Percentiles rank a stretch among this genome's conserved stretches.
phyloP scores from a whole-genome alignment of 2,113 vertebrate genomes.

The Tretioscincus oriximinensis region DNA sequence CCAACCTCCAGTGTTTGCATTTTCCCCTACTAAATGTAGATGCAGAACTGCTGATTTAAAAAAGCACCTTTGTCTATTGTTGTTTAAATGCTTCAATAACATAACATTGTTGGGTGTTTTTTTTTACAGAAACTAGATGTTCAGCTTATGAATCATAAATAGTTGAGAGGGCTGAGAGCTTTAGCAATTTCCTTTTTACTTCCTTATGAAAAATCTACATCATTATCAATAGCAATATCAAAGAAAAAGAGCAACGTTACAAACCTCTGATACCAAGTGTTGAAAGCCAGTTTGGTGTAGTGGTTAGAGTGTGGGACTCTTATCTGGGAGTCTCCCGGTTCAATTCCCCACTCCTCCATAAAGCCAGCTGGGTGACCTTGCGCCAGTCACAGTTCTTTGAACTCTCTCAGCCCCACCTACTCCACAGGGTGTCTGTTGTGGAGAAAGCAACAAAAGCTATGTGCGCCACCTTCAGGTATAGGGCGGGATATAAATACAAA shows the following conservation, averaged over 20 bases:
- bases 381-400: too few relatives aligned
- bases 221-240: constrained; percentile 45
- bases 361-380: too few relatives aligned
- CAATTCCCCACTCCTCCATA: too few relatives aligned
- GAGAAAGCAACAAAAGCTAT: too few relatives aligned
- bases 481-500: too few relatives aligned
- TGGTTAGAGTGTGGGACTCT: too few relatives aligned
- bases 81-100: constrained; percentile 31
- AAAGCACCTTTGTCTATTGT: constrained; percentile 21
- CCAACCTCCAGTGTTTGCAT: constrained; percentile 47
- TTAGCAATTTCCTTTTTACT: constrained; percentile 43
- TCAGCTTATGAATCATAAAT: constrained; percentile 35
- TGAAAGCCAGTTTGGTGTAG: too few relatives aligned
- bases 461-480: too few relatives aligned
- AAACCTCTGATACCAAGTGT: constrained; percentile 29
- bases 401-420: too few relatives aligned
- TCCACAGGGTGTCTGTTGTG: too few relatives aligned
- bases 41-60: constrained; percentile 37
- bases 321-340: too few relatives aligned
- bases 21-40: constrained; percentile 42
- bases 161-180: constrained; percentile 50
- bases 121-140: constrained; percentile 42
- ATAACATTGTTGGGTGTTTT: neutral
- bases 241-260: constrained; percentile 57
- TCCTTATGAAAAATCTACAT: constrained; percentile 37